Conservation (phyloP, 2,797 vertebrate species). For the Phylloscopus collybita region DNA sequence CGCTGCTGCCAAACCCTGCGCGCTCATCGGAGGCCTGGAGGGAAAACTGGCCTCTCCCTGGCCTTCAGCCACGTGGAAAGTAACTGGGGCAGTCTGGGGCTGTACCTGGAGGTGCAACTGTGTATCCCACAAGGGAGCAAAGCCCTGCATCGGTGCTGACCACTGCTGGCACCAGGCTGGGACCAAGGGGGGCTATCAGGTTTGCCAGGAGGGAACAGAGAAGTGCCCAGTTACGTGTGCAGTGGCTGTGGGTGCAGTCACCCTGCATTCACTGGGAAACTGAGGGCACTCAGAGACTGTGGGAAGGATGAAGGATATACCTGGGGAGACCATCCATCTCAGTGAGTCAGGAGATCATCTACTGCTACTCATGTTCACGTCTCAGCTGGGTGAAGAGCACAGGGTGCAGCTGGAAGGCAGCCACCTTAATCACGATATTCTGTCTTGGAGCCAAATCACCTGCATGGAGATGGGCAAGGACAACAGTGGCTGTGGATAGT, state of each 20-base stretch:
- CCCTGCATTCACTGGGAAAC: neutral
- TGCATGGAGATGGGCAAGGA: neutral
- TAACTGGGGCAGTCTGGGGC: neutral
- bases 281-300: neutral
- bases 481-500: neutral
- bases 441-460: neutral
- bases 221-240: rapidly evolving
- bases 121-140: neutral
- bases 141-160: neutral
- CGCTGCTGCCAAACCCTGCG: neutral
- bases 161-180: neutral
- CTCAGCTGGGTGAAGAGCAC: neutral
- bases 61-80: rapidly evolving
- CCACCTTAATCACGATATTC: rapidly evolving
- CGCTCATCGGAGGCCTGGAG: rapidly evolving
- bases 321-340: neutral
- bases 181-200: rapidly evolving
- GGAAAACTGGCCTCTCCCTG: neutral
- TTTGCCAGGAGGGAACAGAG: neutral
- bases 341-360: neutral
- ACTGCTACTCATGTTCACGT: neutral
- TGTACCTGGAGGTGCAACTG: neutral
- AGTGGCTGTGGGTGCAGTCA: neutral
- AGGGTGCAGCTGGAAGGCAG: neutral
- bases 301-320: neutral